Evolutionary conservation across 2,797 vertebrate genomes (phyloP), one percentile per base, ranked within the genome.

Genomic region (Lerista edwardsae): DNA sequence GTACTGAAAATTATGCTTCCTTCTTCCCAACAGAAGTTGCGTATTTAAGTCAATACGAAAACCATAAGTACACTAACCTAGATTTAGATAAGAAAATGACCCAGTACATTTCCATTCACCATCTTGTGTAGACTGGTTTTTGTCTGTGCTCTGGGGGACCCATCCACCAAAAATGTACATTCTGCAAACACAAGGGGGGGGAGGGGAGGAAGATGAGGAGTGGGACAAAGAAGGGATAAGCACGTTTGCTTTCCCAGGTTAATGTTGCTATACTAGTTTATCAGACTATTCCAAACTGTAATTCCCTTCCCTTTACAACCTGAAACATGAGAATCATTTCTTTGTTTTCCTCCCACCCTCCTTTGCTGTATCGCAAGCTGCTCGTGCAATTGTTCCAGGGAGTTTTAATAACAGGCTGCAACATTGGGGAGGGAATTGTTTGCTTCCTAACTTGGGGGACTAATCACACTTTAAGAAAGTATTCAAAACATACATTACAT

Each of bases 91-190:
- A 86, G 94, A 97, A 94, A 99, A 95, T 59, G 98, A 98, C 93
- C 97, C 97, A 1, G 97, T 97, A 93, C 99, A 99, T 90, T 97
- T 97, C 98, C 98, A 99, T 91, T 99, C 97, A 72, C 96, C 95
- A 92, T 97, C 98, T 90, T 93, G 90, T 87, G 96, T 51, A 61
- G 95, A 93, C 71, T 93, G 89, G 72, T 95, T 93, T 88, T 95
- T 97, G 29, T 95, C 93, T 83, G 96, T 95, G 75, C 96, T 95
- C 82, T 97, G 96, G 79, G 98, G 98, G 93, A 98, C 96, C 99
- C 99, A 99, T 90, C 98, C 99, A 80, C 99, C 99, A 93, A 99
- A 99, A 88, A 99, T 92, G 94, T 97, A 99, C 98, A 99, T 99
- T 97, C 98, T 99, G 90, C 93, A 83, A 91, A 94, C 36, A 91